Base-by-base conservation (phyloP, 2,797 vertebrate genomes). In the Poecilia wingei region DNA sequence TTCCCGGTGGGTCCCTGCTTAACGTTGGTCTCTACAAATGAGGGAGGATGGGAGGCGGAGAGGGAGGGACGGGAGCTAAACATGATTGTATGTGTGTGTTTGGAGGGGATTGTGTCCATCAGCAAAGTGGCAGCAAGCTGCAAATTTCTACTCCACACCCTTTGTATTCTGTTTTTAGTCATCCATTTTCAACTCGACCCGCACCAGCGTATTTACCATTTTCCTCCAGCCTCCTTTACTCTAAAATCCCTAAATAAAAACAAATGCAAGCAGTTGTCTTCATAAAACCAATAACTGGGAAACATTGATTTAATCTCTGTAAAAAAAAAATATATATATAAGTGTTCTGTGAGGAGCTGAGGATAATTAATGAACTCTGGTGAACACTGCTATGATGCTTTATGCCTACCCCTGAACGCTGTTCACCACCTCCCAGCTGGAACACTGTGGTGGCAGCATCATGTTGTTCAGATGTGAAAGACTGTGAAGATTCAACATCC, bases 1-100 rank as follows among this genome's bases (percentile, higher is more conserved):
- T 92, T 92, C 90, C 91, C 86, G 82, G 86, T 90, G 93, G 81
- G 84, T 88, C 85, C 85, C 88, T 82, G 88, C 86, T 91, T 84
- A 90, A 86, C 88, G 83, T 91, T 91, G 92, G 90, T 90, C 83
- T 89, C 87, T 43, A 1, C 83, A 76, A 85, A 82, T 39, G 49
- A 47, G 53, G 78, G 39, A 66, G 74, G 31, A 45, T 28, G 57
- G 72, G 53, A 70, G 28, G 18, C 14, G 59, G 20, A 12, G 47
- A 8, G 28, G 18, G 22, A 69, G 20, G 14, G 47, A 31, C 31
- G 31, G 3, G 59, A 31, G 64, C n/a, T 41, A 49, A 68, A 47
- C 33, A 72, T 36, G 31, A 64, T 64, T 64, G 59, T 36, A 1
- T 64, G 31, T 18, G 59, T 61, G 31, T 64, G 59, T 64, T 64